Evolutionary conservation across 2,113 vertebrate species (phyloP), one percentile per base, ranked within the genome.

Genomic region (Ciconia boyciana): DNA sequence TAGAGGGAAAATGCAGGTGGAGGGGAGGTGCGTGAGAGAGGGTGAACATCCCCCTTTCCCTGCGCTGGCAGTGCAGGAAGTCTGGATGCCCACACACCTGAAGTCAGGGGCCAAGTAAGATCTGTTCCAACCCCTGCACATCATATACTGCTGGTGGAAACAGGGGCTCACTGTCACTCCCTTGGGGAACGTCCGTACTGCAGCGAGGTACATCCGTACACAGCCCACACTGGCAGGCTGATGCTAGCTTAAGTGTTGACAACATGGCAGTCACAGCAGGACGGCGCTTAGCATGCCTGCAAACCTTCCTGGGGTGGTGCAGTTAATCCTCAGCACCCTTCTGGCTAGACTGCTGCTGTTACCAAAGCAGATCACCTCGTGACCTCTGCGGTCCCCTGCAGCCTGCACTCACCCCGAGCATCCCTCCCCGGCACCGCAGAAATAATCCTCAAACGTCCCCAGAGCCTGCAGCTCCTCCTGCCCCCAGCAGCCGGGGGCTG

Each of bases 401-500:
- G 52, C 44, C 49, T 60, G 32, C 26, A 8, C 22, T 65, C n/a
- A 15, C 21, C 28, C 46, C 2, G 7, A 25, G 39, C 8, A 4
- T 64, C n/a, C 31, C 29, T 44, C 22, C 49, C 25, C 2, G 3
- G 75, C 70, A 65, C 74, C 1, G 2, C 31, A 41, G 54, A 34
- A 51, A 12, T 41, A 22, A 52, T 16, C 34, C 46, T 49, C 43
- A 70, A 46, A 58, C 8, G 15, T 57, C 18, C 48, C 7, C 21
- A n/a, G 15, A 44, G 51, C 29, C 55, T 1, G 1, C 2, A 8
- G 36, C 17, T 78, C 16, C 24, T 74, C 18, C 16, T 2, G 5
- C 31, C 11, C 57, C 17, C 31, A 62, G 39, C 3, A 1, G 28
- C 31, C 3, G 1, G 2, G 10, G 31, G 3, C 2, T 44, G 41